Evolutionary conservation across 2,797 vertebrate genomes (phyloP).

Genomic region (Gephyroberyx darwinii): DNA sequence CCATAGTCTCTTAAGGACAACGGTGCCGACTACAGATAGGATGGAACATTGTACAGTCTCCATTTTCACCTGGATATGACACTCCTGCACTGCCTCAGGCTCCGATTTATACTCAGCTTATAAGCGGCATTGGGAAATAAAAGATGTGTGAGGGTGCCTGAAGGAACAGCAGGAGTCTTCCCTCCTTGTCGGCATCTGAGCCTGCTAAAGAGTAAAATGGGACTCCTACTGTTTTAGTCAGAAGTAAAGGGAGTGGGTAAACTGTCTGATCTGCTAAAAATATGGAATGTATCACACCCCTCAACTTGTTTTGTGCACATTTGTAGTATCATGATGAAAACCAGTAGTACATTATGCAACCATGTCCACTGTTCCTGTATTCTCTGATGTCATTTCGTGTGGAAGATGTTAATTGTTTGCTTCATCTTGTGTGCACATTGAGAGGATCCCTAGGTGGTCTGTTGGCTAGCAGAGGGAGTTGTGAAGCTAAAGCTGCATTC

Average conservation of each 20-base stretch:
- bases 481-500: slow-evolving; percentile 39
- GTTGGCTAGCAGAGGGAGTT: slow-evolving; percentile 56
- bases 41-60: slow-evolving; percentile 51
- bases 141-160: slow-evolving; percentile 65
- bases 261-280: slow-evolving; percentile 16
- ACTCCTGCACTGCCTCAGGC: slow-evolving; percentile 56
- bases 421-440: slow-evolving; percentile 37
- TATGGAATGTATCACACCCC: slow-evolving; percentile 16
- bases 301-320: slow-evolving; percentile 7
- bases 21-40: slow-evolving; percentile 39
- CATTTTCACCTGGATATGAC: slow-evolving; percentile 70
- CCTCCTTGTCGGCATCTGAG: slow-evolving; percentile 28
- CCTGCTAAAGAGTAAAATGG: slow-evolving; percentile 42
- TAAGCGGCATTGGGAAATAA: slow-evolving; percentile 55
- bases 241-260: slow-evolving; percentile 36
- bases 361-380: slow-evolving; percentile 3
- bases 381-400: neutral
- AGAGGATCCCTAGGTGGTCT: slow-evolving; percentile 60
- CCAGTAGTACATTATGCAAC: slow-evolving; percentile 9
- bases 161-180: slow-evolving; percentile 40
- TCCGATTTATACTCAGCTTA: slow-evolving; percentile 57
- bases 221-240: slow-evolving; percentile 24
- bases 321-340: neutral
- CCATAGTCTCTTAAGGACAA: slow-evolving; percentile 37
- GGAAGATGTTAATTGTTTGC: neutral